A percentile compares a stretch with the other conserved stretches of the same genome.
Evolutionary conservation across 2,113 vertebrate genomes (phyloP).

Genomic region (Chauna torquata): DNA sequence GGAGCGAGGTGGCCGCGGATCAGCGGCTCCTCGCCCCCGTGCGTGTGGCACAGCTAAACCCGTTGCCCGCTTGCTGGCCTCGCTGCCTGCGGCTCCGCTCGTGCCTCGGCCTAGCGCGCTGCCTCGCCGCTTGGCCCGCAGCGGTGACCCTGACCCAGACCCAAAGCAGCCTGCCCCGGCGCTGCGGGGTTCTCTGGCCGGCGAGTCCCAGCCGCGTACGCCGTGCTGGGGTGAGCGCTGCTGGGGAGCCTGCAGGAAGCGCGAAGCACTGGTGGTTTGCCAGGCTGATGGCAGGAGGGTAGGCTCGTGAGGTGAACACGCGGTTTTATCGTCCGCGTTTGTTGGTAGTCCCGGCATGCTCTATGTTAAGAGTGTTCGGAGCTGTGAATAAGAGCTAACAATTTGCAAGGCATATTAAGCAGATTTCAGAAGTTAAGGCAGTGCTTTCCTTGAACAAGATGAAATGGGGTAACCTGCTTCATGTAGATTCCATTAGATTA

Average conservation of each 20-base stretch:
- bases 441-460: background rate
- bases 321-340: accelerated
- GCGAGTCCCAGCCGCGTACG: background rate
- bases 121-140: too few relatives aligned
- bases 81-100: too few relatives aligned
- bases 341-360: background rate
- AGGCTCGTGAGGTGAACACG: accelerated
- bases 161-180: too few relatives aligned
- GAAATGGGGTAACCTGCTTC: too few relatives aligned
- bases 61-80: too few relatives aligned
- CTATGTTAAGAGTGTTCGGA: background rate
- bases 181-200: too few relatives aligned
- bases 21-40: too few relatives aligned
- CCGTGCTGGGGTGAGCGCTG: background rate
- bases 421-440: background rate
- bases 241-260: background rate
- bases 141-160: too few relatives aligned
- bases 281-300: background rate
- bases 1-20: too few relatives aligned
- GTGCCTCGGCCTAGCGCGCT: too few relatives aligned
- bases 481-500: too few relatives aligned
- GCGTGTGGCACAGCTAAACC: too few relatives aligned
- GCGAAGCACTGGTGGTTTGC: background rate
- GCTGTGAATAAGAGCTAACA: background rate
- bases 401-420: background rate